Conservation (phyloP, 1,140 invertebrate genomes). For the Cydia amplana region DNA sequence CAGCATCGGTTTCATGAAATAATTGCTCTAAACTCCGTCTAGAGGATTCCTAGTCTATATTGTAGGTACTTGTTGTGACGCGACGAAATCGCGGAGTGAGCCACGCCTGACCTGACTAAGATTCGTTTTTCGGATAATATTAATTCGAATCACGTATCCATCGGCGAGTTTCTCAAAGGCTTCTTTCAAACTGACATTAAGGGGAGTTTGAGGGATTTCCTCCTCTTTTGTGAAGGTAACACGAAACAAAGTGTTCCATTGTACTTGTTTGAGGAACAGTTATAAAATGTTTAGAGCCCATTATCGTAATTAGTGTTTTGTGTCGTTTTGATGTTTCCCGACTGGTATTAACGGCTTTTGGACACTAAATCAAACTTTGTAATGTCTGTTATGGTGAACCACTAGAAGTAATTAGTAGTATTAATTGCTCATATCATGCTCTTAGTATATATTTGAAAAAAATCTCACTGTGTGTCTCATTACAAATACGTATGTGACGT, state of each 20-base stretch:
- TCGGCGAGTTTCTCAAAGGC: not conserved
- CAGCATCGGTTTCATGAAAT: too few relatives aligned
- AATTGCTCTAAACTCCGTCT: too few relatives aligned
- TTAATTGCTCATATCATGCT: too few relatives aligned
- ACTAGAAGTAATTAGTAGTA: too few relatives aligned
- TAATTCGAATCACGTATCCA: constrained; percentile 6
- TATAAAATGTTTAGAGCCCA: constrained; percentile 12
- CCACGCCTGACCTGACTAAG: too few relatives aligned
- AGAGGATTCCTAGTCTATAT: too few relatives aligned
- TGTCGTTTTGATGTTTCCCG: constrained; percentile 14
- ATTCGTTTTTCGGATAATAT: not conserved
- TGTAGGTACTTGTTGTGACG: too few relatives aligned
- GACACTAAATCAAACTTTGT: not conserved
- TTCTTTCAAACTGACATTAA: constrained; percentile 22
- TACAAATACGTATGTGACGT: too few relatives aligned
- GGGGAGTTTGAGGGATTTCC: constrained; percentile 5
- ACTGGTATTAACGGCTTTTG: not conserved
- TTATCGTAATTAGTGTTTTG: constrained; percentile 20
- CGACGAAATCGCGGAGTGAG: too few relatives aligned
- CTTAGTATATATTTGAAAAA: too few relatives aligned
- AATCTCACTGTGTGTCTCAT: too few relatives aligned
- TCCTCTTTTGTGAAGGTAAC: constrained; percentile 1
- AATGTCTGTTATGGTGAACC: not conserved
- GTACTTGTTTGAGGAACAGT: constrained; percentile 19
- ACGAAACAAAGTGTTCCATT: constrained; percentile 27